A percentile compares a stretch with the other conserved stretches of the same genome.
Evolutionary conservation across 2,888 invertebrate genomes (phyloP).

Genomic region (Hirtodrosophila cameraria): DNA sequence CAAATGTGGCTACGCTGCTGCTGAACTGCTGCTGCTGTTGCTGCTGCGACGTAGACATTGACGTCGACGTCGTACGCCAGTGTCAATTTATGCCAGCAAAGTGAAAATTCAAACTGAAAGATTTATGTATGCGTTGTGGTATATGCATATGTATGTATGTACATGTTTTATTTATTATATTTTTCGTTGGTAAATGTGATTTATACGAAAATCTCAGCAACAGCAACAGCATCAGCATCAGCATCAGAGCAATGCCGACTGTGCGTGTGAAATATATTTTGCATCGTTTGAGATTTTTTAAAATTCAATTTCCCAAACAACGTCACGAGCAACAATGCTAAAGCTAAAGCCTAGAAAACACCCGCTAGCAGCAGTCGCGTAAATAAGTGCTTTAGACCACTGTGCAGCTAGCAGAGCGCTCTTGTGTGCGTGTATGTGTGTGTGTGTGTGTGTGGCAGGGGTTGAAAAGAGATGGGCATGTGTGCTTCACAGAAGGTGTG

Average conservation of each 20-base stretch:
- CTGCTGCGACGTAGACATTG: neutral
- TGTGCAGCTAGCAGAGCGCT: slow-evolving; percentile 55
- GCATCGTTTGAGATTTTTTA: slow-evolving; percentile 72
- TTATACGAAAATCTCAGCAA: slow-evolving; percentile 75
- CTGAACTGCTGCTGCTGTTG: neutral
- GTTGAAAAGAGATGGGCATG: slow-evolving; percentile 8
- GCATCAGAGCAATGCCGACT: slow-evolving; percentile 2
- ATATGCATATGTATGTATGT: slow-evolving; percentile 25
- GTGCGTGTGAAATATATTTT: slow-evolving; percentile 77
- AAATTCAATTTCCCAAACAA: slow-evolving; percentile 66
- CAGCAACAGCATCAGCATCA: slow-evolving; percentile 10
- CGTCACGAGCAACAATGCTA: slow-evolving; percentile 9
- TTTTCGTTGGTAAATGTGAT: slow-evolving; percentile 72
- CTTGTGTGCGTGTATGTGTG: too few relatives aligned
- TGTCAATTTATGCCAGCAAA: slow-evolving; percentile 81
- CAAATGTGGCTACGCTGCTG: slow-evolving; percentile 65
- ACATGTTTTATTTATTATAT: slow-evolving; percentile 75
- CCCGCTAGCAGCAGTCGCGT: slow-evolving; percentile 50
- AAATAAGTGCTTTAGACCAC: slow-evolving; percentile 76
- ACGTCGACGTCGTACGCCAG: slow-evolving; percentile 62
- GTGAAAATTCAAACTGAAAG: slow-evolving; percentile 80
- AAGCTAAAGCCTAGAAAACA: slow-evolving; percentile 19
- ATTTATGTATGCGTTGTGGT: slow-evolving; percentile 68
- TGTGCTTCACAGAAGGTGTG: slow-evolving; percentile 69
- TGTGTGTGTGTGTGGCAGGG: neutral